Evolutionary conservation across 2,797 vertebrate species (phyloP).

Genomic region (Lithobates pipiens): DNA sequence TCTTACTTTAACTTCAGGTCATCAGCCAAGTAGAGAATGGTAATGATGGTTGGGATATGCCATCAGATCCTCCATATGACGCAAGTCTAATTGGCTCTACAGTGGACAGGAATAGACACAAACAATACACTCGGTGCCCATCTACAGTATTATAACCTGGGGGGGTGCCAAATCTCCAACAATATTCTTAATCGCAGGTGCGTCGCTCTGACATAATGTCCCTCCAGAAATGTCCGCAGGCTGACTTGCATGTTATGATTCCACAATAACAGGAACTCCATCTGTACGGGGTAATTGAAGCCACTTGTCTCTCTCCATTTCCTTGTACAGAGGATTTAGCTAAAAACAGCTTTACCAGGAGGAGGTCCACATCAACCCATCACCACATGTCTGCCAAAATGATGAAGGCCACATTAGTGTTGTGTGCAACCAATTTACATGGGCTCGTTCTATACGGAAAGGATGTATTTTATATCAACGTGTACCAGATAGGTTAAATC

Average conservation of each 20-base stretch:
- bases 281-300: slow-evolving; percentile 10
- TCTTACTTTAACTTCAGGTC: too few species aligned
- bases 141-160: too few species aligned
- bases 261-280: not conserved
- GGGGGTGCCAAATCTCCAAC: too few species aligned
- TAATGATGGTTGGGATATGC: too few species aligned
- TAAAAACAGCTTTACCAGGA: not conserved
- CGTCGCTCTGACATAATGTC: not conserved
- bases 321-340: not conserved
- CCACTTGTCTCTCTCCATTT: not conserved
- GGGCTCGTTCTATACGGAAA: not conserved
- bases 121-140: too few species aligned
- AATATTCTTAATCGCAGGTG: not conserved
- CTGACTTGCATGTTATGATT: not conserved
- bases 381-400: not conserved
- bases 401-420: not conserved
- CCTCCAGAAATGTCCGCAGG: not conserved
- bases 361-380: not conserved
- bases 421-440: not conserved
- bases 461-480: not conserved
- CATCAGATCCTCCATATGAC: too few species aligned
- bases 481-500: not conserved
- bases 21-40: too few species aligned
- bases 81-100: too few species aligned
- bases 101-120: too few species aligned